Evolutionary conservation across 1,140 invertebrate genomes (phyloP).

Genomic region (Aphidius ervi): DNA sequence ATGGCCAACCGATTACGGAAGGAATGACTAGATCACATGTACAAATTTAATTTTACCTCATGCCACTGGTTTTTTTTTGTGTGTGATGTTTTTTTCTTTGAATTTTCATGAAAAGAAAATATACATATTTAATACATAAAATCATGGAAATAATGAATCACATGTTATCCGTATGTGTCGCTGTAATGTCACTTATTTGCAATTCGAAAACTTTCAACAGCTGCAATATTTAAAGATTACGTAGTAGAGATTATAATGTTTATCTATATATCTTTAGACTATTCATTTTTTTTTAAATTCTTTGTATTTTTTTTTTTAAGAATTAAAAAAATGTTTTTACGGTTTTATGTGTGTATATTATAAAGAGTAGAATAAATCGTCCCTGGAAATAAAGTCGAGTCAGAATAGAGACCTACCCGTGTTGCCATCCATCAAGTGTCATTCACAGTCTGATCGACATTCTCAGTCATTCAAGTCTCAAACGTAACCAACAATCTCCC

Average conservation of each 20-base stretch:
- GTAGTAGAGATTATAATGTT: background rate
- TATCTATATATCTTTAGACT: no score
- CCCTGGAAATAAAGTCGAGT: no score
- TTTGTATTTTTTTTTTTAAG: no score
- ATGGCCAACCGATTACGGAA: background rate
- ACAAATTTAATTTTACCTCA: conserved; percentile 52
- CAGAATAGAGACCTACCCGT: no score
- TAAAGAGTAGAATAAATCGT: no score
- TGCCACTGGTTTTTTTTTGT: conserved; percentile 33
- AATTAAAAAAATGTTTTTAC: no score
- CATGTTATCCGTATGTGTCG: background rate
- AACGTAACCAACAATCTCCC: no score
- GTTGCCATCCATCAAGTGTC: no score
- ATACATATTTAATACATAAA: conserved; percentile 9
- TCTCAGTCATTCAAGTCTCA: no score
- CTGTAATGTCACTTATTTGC: conserved; percentile 43
- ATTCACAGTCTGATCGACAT: no score
- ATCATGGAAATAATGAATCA: conserved; percentile 11
- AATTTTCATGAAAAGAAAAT: conserved; percentile 29
- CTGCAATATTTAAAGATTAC: conserved; percentile 14
- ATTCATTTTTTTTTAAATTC: no score
- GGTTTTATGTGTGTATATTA: no score
- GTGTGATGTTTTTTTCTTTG: conserved; percentile 29
- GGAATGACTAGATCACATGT: conserved; percentile 29
- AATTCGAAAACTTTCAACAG: conserved; percentile 26